A percentile compares a stretch with the other conserved stretches of the same genome.
Conservation (phyloP, 64 coral and sea anemone genomes). For the Stichodactyla mertensii region DNA sequence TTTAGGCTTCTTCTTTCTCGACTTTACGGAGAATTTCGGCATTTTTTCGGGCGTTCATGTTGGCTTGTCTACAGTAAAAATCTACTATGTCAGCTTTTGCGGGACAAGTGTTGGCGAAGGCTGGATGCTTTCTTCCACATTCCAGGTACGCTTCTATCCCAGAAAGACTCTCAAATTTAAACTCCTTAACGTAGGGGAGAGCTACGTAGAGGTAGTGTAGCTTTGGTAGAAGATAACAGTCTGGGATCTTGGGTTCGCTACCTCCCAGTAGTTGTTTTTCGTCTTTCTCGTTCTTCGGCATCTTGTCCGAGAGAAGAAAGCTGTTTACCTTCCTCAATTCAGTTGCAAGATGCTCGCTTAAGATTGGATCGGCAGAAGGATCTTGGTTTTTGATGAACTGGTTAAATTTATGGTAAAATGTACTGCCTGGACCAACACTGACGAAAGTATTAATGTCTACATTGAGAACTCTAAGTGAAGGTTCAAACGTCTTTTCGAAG, state of each 20-base stretch:
- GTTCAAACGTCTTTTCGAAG: conserved; percentile 13
- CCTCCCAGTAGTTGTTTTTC: background rate
- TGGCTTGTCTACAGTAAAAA: conserved; percentile 21
- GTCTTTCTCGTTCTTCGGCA: conserved; percentile 5
- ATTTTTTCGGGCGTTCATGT: background rate
- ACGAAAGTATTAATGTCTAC: conserved; percentile 16
- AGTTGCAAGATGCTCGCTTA: background rate
- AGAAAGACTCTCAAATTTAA: background rate
- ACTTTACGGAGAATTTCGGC: conserved; percentile 1
- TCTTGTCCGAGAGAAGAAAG: conserved; percentile 17
- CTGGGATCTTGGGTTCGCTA: background rate
- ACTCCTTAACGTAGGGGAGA: background rate
- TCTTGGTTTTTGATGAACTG: conserved; percentile 27
- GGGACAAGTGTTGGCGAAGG: conserved; percentile 16
- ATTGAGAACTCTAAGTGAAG: background rate
- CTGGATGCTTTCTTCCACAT: conserved; percentile 2
- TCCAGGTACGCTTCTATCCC: conserved; percentile 17
- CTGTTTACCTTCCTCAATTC: conserved; percentile 9
- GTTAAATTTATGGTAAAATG: conserved; percentile 28
- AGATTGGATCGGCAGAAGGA: background rate
- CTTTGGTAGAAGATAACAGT: conserved; percentile 23
- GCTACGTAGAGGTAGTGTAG: conserved; percentile 15
- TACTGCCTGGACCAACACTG: conserved; percentile 3
- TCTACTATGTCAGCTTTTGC: conserved; percentile 7
- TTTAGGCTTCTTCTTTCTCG: conserved; percentile 6